Percentiles rank a stretch among this genome's conserved stretches.
These are phyloP conservation scores for Osmerus mordax DNA, from an alignment of 2,113 vertebrate species.

Conservation along the genomic window DNA sequence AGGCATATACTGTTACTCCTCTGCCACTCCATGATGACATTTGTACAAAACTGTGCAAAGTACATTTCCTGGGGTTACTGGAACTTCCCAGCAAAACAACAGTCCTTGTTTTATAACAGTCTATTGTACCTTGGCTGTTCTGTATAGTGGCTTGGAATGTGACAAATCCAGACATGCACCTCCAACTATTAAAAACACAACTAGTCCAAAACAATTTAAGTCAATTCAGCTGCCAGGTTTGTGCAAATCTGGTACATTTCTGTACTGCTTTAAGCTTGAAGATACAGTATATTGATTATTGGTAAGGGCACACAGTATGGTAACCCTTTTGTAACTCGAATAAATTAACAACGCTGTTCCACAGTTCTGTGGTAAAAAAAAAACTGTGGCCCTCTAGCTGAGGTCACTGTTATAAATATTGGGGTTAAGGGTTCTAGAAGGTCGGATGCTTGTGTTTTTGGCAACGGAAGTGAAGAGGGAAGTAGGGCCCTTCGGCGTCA, in stretches of 20 bases:
- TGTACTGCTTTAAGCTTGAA: conserved; percentile 11
- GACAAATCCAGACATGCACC: conserved; percentile 55
- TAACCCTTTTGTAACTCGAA: not conserved
- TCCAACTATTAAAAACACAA: conserved; percentile 33
- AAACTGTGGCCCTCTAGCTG: no score
- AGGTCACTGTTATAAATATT: no score
- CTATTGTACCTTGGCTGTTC: conserved; percentile 19
- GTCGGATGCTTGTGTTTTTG: conserved; percentile 65
- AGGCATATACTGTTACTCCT: conserved; percentile 7
- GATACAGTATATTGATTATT: conserved; percentile 27
- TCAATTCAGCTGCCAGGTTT: conserved; percentile 59
- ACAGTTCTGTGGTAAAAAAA: no score
- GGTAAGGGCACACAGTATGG: not conserved
- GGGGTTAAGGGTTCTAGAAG: conserved; percentile 10
- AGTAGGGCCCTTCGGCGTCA: conserved; percentile 81
- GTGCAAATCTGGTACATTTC: conserved; percentile 30
- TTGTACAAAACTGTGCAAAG: conserved; percentile 57
- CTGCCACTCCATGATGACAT: conserved; percentile 12
- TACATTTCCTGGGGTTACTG: conserved; percentile 19
- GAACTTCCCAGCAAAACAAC: conserved; percentile 23
- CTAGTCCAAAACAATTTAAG: conserved; percentile 15
- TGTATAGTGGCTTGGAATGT: conserved; percentile 62
- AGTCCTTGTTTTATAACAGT: conserved; percentile 37
- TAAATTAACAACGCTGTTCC: not conserved
- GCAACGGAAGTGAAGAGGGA: conserved; percentile 76